Conservation (phyloP, 2,888 invertebrate species). For the Augiades crinisus region DNA sequence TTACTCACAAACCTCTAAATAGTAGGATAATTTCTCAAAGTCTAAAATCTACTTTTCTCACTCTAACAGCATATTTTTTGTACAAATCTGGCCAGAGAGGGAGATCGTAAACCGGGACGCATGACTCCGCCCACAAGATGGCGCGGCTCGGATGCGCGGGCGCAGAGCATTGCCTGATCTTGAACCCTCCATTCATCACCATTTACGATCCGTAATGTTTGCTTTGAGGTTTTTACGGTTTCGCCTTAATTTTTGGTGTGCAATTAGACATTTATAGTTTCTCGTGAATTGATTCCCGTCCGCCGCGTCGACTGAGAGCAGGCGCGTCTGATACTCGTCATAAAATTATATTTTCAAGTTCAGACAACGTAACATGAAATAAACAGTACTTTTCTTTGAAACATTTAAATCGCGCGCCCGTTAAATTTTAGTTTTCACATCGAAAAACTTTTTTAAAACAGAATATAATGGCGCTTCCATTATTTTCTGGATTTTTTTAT, state of each 20-base stretch:
- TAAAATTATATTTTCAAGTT: constrained; percentile 19
- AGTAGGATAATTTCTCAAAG: constrained; percentile 19
- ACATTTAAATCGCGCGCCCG: too few species aligned
- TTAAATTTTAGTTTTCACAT: too few species aligned
- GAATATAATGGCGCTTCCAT: too few species aligned
- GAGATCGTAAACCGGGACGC: constrained; percentile 38
- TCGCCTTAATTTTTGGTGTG: constrained; percentile 65
- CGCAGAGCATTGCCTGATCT: constrained; percentile 55
- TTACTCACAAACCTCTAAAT: constrained; percentile 5
- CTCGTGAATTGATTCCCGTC: constrained; percentile 16
- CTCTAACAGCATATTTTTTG: constrained; percentile 48
- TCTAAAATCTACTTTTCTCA: constrained; percentile 42
- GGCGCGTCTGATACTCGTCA: constrained; percentile 8
- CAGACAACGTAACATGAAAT: not conserved
- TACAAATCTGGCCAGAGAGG: constrained; percentile 43
- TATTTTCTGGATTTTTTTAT: too few species aligned
- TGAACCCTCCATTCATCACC: constrained; percentile 73
- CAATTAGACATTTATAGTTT: constrained; percentile 56
- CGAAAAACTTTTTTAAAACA: too few species aligned
- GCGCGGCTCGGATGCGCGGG: constrained; percentile 47
- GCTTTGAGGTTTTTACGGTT: constrained; percentile 68
- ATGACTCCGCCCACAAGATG: constrained; percentile 70
- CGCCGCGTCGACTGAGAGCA: constrained; percentile 8
- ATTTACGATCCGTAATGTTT: constrained; percentile 59
- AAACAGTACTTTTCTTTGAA: not conserved